Percentiles rank a stretch among this genome's conserved stretches.
Evolutionary conservation across 2,797 vertebrate genomes (phyloP).

Genomic region (Ara ararauna): DNA sequence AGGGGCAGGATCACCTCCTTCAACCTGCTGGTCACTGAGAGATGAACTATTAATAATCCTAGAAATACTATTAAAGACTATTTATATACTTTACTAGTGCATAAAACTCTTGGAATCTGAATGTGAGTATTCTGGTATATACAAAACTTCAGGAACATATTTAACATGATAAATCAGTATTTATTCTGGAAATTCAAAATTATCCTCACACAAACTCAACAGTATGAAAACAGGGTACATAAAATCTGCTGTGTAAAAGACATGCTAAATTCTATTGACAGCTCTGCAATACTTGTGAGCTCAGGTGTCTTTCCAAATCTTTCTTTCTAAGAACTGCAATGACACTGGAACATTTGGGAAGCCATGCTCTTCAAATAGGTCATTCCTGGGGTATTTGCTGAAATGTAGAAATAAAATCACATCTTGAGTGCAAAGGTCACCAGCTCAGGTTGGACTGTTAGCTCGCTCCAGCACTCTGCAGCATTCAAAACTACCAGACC

Average conservation of each 20-base stretch:
- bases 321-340: background rate
- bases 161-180: background rate
- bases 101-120: background rate
- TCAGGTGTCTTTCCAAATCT: background rate
- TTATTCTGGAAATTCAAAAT: background rate
- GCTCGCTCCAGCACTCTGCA: background rate
- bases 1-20: no score
- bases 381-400: background rate
- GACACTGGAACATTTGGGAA: background rate
- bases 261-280: background rate
- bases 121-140: background rate
- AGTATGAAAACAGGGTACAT: background rate
- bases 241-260: background rate
- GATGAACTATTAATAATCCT: background rate
- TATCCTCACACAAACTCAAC: background rate
- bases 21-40: background rate
- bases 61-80: background rate
- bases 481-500: background rate
- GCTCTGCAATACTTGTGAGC: background rate
- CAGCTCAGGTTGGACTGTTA: background rate
- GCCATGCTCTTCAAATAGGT: background rate
- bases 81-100: background rate
- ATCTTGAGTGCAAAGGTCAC: background rate
- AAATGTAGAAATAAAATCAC: background rate
- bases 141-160: background rate